Evolutionary conservation across 2,797 vertebrate genomes (phyloP).

Genomic region (Carapus acus): DNA sequence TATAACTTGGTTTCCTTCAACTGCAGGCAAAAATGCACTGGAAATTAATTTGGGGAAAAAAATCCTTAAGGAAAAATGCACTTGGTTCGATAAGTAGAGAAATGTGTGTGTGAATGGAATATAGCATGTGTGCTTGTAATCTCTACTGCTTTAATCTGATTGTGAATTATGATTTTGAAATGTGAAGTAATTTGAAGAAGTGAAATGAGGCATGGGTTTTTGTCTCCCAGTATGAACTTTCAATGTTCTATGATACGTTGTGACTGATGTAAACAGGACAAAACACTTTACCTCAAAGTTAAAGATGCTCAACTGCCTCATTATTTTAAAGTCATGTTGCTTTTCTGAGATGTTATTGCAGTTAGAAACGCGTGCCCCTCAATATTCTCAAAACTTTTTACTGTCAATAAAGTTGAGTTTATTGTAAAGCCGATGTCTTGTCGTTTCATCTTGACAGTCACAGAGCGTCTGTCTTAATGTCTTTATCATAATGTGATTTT

Average conservation of each 20-base stretch:
- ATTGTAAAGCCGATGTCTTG: slow-evolving; percentile 59
- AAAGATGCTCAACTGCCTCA: slow-evolving; percentile 79
- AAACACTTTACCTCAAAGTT: slow-evolving; percentile 81
- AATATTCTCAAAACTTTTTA: slow-evolving; percentile 77
- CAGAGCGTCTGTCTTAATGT: no score
- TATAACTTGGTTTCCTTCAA: slow-evolving; percentile 62
- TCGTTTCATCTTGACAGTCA: slow-evolving; percentile 13
- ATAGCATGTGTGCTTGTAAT: slow-evolving; percentile 75
- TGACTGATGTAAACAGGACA: slow-evolving; percentile 74
- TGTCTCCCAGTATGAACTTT: slow-evolving; percentile 68
- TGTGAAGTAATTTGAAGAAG: slow-evolving; percentile 68
- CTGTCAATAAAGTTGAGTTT: slow-evolving; percentile 78
- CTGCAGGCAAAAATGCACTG: slow-evolving; percentile 70
- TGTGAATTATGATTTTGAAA: slow-evolving; percentile 75
- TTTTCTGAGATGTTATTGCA: slow-evolving; percentile 69
- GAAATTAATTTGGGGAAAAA: slow-evolving; percentile 63
- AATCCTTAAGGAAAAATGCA: slow-evolving; percentile 67
- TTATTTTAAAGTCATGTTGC: slow-evolving; percentile 73
- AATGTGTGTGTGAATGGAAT: slow-evolving; percentile 66
- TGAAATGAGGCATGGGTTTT: slow-evolving; percentile 69
- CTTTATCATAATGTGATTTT: no score
- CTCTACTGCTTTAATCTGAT: slow-evolving; percentile 65
- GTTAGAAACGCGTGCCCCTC: slow-evolving; percentile 70
- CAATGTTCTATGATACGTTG: slow-evolving; percentile 75
- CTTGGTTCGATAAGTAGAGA: slow-evolving; percentile 68